phyloP scores from a whole-genome alignment of 2,113 vertebrate species.

The Lagopus muta region DNA sequence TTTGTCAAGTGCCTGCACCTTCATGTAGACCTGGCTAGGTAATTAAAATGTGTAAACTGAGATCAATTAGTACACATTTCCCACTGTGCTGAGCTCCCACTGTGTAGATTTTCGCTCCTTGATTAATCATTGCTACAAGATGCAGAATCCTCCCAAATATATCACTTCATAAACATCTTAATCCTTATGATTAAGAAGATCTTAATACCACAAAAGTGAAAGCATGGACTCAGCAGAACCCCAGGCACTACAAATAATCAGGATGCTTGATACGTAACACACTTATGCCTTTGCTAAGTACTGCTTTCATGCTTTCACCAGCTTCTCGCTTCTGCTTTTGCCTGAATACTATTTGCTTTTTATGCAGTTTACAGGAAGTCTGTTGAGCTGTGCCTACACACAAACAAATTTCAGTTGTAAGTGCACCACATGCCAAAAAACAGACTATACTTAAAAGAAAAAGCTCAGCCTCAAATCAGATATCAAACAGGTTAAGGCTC shows the following conservation, averaged over 20 bases:
- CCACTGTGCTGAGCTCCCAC: not conserved
- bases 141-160: not conserved
- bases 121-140: not conserved
- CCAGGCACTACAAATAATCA: not conserved
- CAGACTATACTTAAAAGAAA: not conserved
- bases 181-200: not conserved
- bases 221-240: not conserved
- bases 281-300: not conserved
- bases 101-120: not conserved
- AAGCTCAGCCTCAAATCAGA: not conserved
- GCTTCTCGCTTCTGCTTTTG: not conserved
- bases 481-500: not conserved
- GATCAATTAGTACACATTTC: not conserved
- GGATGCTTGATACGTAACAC: not conserved
- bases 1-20: not conserved
- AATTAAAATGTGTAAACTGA: not conserved
- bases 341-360: not conserved
- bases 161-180: not conserved
- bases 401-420: not conserved
- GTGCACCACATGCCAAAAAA: not conserved
- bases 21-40: not conserved
- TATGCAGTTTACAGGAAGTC: not conserved
- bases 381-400: not conserved
- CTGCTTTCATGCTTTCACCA: not conserved
- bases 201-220: not conserved